Percentiles rank a stretch among this genome's conserved stretches.
Conservation (phyloP, 1,140 invertebrate species). For the Drosophila lacteicornis region DNA sequence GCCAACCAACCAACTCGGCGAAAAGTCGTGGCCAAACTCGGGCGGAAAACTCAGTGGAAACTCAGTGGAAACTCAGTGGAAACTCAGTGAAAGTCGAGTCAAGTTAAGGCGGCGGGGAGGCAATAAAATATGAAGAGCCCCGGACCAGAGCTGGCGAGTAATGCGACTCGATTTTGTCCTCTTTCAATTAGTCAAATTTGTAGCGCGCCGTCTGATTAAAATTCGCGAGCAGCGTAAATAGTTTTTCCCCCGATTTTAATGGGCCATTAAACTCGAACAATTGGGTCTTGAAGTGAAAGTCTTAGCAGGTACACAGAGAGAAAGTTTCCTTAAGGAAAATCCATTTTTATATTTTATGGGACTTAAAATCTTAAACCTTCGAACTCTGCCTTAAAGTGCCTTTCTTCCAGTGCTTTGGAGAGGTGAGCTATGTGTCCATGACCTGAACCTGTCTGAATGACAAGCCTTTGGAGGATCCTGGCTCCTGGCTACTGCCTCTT, state of each 20-base stretch:
- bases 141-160: background rate
- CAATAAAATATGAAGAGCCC: constrained; percentile 36
- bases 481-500: constrained; percentile 15
- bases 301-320: background rate
- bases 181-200: constrained; percentile 60
- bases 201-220: constrained; percentile 46
- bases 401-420: background rate
- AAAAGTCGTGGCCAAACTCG: constrained; percentile 2
- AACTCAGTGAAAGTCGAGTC: background rate
- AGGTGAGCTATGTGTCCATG: constrained; percentile 12
- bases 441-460: constrained; percentile 4
- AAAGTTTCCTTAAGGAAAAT: too few species aligned
- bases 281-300: background rate
- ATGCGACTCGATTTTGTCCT: constrained; percentile 28
- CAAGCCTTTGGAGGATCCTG: constrained; percentile 22
- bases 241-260: constrained; percentile 19
- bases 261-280: constrained; percentile 13
- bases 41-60: background rate
- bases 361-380: too few species aligned
- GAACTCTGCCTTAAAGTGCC: background rate
- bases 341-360: too few species aligned
- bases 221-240: constrained; percentile 26
- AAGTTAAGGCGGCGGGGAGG: background rate
- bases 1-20: background rate
- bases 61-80: background rate